Conservation (phyloP, 2,888 invertebrate genomes). For the Drosophila mulleri region DNA sequence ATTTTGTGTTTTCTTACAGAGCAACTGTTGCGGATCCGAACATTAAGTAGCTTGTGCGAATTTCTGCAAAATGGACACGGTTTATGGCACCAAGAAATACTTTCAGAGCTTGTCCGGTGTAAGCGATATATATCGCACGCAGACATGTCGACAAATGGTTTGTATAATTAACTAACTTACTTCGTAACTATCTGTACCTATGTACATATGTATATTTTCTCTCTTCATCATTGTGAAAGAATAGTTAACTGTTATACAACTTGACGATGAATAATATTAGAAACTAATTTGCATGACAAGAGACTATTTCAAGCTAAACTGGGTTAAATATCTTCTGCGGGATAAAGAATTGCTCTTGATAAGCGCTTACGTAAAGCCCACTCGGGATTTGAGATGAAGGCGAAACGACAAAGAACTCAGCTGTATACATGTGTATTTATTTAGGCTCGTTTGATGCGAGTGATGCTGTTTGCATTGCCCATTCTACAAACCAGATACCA, state of each 20-base stretch:
- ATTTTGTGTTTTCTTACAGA: slow-evolving; percentile 35
- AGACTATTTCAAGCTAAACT: slow-evolving; percentile 9
- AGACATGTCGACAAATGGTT: slow-evolving; percentile 84
- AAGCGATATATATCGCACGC: slow-evolving; percentile 84
- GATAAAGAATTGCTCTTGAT: slow-evolving; percentile 19
- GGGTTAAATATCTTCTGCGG: slow-evolving; percentile 32
- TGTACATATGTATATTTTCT: not conserved
- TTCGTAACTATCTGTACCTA: not conserved
- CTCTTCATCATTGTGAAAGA: slow-evolving; percentile 33
- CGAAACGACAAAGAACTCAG: slow-evolving; percentile 1
- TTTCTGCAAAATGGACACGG: slow-evolving; percentile 82
- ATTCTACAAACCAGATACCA: slow-evolving; percentile 37
- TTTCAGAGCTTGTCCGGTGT: slow-evolving; percentile 85
- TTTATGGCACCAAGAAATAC: slow-evolving; percentile 85
- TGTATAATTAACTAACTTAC: slow-evolving; percentile 57
- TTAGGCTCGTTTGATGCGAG: slow-evolving; percentile 30
- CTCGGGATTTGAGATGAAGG: slow-evolving; percentile 5
- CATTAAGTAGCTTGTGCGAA: not conserved
- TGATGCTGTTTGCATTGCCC: slow-evolving; percentile 66
- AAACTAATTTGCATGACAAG: slow-evolving; percentile 50
- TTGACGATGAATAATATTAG: slow-evolving; percentile 21
- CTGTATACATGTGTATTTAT: slow-evolving; percentile 42
- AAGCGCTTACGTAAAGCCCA: slow-evolving; percentile 40
- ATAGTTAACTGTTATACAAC: slow-evolving; percentile 38
- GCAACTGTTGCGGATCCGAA: slow-evolving; percentile 5